Percentiles rank a stretch among this genome's conserved stretches.
Conservation (phyloP, 2,888 invertebrate genomes). For the Schizotus pectinicornis region DNA sequence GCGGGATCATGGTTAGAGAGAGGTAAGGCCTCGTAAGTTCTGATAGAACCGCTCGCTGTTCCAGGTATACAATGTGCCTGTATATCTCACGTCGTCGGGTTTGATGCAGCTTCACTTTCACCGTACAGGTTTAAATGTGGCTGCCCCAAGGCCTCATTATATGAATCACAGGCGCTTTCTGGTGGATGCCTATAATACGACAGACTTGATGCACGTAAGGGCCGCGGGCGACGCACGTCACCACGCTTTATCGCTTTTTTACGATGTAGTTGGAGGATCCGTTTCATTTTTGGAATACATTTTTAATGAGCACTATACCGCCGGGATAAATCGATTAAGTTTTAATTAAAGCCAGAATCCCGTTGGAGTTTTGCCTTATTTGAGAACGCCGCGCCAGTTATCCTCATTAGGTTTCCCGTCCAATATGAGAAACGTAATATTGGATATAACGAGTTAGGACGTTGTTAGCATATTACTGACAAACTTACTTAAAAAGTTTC, state of each 20-base stretch:
- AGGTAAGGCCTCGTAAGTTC: conserved; percentile 11
- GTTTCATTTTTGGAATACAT: neutral
- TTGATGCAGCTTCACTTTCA: conserved; percentile 20
- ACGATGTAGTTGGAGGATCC: neutral
- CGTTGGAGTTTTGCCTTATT: no score
- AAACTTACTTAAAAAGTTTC: no score
- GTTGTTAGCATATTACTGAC: no score
- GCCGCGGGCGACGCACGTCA: conserved; percentile 1
- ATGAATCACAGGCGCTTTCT: conserved; percentile 11
- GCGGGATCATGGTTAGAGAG: conserved; percentile 2
- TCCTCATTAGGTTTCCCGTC: no score
- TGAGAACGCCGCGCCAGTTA: no score
- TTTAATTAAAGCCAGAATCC: no score
- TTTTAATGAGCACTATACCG: no score
- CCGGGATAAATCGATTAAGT: no score
- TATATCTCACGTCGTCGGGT: no score
- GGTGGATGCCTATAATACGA: neutral
- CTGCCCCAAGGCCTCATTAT: conserved; percentile 1
- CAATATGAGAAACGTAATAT: no score
- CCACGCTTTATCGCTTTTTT: conserved; percentile 3
- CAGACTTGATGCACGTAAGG: neutral
- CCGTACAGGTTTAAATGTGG: conserved; percentile 5
- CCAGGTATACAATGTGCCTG: conserved; percentile 7
- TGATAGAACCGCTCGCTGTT: conserved; percentile 5
- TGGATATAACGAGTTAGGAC: no score